phyloP scores from a whole-genome alignment of 2,888 invertebrate genomes.

The Tolmerus cingulatus region DNA sequence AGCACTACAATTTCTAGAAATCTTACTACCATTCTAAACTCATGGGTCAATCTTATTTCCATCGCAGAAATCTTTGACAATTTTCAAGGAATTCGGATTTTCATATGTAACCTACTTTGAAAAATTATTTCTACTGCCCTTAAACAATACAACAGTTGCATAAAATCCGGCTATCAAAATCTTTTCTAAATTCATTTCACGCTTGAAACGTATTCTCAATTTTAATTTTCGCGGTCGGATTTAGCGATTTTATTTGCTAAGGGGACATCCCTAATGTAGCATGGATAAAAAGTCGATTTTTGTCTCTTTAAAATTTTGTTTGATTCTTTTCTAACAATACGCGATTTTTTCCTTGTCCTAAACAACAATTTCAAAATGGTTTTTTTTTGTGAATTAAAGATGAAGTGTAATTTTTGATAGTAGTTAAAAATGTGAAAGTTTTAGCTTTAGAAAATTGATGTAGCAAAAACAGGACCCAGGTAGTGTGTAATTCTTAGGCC shows the following conservation, averaged over 20 bases:
- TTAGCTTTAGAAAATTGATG: no score
- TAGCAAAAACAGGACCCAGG: no score
- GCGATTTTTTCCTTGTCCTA: no score
- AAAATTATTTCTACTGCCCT: neutral
- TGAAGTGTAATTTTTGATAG: no score
- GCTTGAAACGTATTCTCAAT: neutral
- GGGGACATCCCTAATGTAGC: no score
- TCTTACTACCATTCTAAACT: neutral
- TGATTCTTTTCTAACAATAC: no score
- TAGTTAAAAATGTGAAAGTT: no score
- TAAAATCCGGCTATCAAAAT: neutral
- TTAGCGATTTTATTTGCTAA: neutral
- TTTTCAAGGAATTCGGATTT: neutral
- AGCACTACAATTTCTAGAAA: neutral
- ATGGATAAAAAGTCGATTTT: no score
- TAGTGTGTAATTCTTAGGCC: no score
- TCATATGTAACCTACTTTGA: neutral
- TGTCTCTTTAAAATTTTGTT: no score
- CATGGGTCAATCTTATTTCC: neutral
- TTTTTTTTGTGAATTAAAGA: no score
- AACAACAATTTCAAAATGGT: no score
- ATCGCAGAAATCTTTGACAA: neutral
- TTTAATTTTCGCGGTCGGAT: neutral
- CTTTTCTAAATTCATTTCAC: neutral
- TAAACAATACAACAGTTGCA: neutral